phyloP scores from a whole-genome alignment of 2,888 invertebrate genomes.

The Hypsopygia costalis region DNA sequence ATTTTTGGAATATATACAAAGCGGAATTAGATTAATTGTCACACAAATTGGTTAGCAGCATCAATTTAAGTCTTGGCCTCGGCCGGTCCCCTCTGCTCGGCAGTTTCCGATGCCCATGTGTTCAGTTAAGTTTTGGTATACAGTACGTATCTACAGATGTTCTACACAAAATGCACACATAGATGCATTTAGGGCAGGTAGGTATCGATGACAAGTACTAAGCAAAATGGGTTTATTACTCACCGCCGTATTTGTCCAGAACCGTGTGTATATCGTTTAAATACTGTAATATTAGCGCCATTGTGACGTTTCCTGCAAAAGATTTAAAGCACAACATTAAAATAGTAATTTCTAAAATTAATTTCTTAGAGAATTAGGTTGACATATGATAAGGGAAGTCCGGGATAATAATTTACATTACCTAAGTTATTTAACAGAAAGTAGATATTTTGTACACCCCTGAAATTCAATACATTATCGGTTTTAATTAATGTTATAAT shows the following conservation, averaged over 20 bases:
- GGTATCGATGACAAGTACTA: no score
- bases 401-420: constrained; percentile 3
- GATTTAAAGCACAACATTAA: constrained; percentile 26
- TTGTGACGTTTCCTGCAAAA: constrained; percentile 76
- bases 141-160: no score
- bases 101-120: no score
- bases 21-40: no score
- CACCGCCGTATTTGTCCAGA: constrained; percentile 92
- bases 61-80: no score
- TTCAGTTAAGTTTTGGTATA: no score
- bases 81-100: no score
- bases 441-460: constrained; percentile 6
- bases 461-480: neutral
- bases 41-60: no score
- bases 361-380: constrained; percentile 8
- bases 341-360: constrained; percentile 17
- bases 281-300: constrained; percentile 91
- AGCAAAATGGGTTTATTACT: constrained; percentile 43
- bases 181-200: no score
- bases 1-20: no score
- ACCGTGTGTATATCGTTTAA: constrained; percentile 89
- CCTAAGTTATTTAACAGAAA: constrained; percentile 10
- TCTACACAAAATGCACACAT: no score
- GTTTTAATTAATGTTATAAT: constrained; percentile 9
- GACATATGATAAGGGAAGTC: neutral